Evolutionary conservation across 2,888 invertebrate genomes (phyloP).

Genomic region (Exephanes ischioxanthus): DNA sequence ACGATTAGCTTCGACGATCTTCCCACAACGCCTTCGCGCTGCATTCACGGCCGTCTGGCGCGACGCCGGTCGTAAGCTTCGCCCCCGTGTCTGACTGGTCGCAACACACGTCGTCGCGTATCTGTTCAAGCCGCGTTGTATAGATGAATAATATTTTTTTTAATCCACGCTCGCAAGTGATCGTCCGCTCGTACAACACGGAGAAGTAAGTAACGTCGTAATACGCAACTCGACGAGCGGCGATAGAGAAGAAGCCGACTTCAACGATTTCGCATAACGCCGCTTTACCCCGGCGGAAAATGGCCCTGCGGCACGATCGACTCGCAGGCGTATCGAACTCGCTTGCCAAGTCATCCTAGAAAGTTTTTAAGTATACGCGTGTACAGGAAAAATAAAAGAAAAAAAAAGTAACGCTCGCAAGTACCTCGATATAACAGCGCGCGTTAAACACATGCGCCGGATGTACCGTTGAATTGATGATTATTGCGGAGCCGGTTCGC

Average conservation of each 20-base stretch:
- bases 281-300: constrained; percentile 17
- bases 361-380: constrained; percentile 53
- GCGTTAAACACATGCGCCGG: constrained; percentile 34
- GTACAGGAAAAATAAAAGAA: background rate
- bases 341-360: constrained; percentile 59
- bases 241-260: background rate
- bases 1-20: constrained; percentile 10
- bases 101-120: background rate
- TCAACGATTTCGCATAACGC: constrained; percentile 43
- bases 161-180: constrained; percentile 10
- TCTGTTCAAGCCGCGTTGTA: too few relatives aligned
- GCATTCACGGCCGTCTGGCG: background rate
- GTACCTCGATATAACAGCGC: background rate
- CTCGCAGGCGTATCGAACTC: constrained; percentile 51
- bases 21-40: constrained; percentile 9
- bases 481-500: constrained; percentile 59
- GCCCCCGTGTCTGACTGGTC: constrained; percentile 20
- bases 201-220: constrained; percentile 19
- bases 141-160: background rate
- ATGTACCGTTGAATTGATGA: constrained; percentile 52
- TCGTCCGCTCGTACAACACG: background rate
- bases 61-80: background rate
- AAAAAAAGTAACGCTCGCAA: constrained; percentile 12
- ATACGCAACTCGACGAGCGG: constrained; percentile 29
- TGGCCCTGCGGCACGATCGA: constrained; percentile 22